These are phyloP conservation scores for Sebastes taczanowskii DNA, from an alignment of 2,797 vertebrate genomes.

Conservation along the genomic window DNA sequence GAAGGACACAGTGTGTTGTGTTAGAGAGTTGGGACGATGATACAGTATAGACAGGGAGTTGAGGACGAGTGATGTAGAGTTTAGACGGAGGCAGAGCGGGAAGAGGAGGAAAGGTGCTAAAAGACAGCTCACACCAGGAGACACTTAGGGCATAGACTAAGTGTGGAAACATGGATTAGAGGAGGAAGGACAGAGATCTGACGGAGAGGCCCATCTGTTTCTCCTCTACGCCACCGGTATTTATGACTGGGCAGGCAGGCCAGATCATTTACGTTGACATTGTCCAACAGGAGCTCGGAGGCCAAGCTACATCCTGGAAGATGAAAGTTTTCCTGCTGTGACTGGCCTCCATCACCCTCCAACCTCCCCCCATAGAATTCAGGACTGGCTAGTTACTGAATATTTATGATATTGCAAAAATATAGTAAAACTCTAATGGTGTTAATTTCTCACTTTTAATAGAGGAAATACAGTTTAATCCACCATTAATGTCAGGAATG, in stretches of 20 bases:
- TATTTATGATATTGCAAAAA: not conserved
- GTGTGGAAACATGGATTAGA: constrained; percentile 49
- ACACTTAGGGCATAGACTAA: constrained; percentile 12
- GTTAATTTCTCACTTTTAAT: not conserved
- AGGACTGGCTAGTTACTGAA: not conserved
- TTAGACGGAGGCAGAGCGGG: constrained; percentile 8
- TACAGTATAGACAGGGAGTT: not conserved
- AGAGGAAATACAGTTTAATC: not conserved
- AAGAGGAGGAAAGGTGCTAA: constrained; percentile 23
- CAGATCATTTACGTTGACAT: constrained; percentile 56
- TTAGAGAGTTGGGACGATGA: not conserved
- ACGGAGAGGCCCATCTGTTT: constrained; percentile 78
- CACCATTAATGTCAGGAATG: not conserved
- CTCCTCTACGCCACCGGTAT: constrained; percentile 45
- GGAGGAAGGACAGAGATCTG: constrained; percentile 53
- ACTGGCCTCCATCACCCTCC: not conserved
- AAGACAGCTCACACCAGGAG: constrained; percentile 31
- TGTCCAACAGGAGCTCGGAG: constrained; percentile 50
- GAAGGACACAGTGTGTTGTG: constrained; percentile 5
- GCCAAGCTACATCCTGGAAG: constrained; percentile 27
- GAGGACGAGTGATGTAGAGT: constrained; percentile 14
- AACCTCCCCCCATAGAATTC: not conserved
- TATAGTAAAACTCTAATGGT: not conserved
- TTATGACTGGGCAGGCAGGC: constrained; percentile 50
- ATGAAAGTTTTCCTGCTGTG: constrained; percentile 29